Percentiles rank a stretch among this genome's conserved stretches.
These are phyloP conservation scores for Drosophila quadrilineata DNA, from an alignment of 1,140 invertebrate genomes.

Conservation along the genomic window DNA sequence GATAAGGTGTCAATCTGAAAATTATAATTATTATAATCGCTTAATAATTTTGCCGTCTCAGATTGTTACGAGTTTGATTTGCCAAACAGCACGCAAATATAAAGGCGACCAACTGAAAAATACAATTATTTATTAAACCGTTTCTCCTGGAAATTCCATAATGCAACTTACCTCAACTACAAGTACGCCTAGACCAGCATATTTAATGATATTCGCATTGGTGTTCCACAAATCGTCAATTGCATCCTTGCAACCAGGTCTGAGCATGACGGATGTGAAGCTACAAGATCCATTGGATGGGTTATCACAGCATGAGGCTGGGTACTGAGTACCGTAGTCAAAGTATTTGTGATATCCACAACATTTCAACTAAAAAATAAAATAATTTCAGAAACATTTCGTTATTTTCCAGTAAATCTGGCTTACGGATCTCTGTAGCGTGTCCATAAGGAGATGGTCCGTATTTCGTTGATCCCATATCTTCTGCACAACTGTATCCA, in stretches of 20 bases:
- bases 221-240: slow-evolving; percentile 81
- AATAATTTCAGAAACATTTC: too few relatives aligned
- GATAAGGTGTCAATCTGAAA: too few relatives aligned
- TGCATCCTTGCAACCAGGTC: slow-evolving; percentile 80
- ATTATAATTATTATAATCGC: neutral
- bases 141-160: neutral
- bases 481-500: slow-evolving; percentile 81
- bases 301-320: slow-evolving; percentile 81
- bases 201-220: slow-evolving; percentile 84
- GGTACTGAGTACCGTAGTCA: slow-evolving; percentile 81
- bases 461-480: slow-evolving; percentile 56
- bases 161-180: slow-evolving; percentile 84
- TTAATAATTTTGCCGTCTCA: slow-evolving; percentile 63
- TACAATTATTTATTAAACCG: neutral
- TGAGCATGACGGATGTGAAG: slow-evolving; percentile 62
- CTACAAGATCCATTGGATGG: slow-evolving; percentile 67
- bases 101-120: slow-evolving; percentile 65
- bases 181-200: slow-evolving; percentile 86
- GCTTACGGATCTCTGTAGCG: slow-evolving; percentile 63
- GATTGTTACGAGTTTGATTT: slow-evolving; percentile 70
- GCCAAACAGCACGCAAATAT: slow-evolving; percentile 75
- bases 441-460: slow-evolving; percentile 45
- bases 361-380: slow-evolving; percentile 83
- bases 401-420: neutral
- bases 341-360: slow-evolving; percentile 83